phyloP scores from a whole-genome alignment of 2,113 vertebrate genomes.

The Eolophus roseicapilla region DNA sequence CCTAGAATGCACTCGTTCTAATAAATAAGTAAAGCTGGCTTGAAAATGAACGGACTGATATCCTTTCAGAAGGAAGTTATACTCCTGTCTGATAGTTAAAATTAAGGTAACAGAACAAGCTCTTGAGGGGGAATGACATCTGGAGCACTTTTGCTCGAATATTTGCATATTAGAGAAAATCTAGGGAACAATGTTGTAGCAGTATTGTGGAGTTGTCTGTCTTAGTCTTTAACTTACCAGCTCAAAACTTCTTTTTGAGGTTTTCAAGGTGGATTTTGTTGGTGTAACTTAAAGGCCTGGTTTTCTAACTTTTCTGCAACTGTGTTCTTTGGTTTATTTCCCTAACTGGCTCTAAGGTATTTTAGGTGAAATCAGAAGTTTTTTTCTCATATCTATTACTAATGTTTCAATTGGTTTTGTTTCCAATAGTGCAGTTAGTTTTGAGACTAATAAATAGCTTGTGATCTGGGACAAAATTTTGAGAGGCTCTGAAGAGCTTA shows the following conservation, averaged over 20 bases:
- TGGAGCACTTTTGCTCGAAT: background rate
- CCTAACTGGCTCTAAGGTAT: background rate
- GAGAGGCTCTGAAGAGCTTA: background rate
- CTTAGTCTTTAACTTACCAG: background rate
- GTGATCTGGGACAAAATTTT: background rate
- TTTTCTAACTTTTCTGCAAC: background rate
- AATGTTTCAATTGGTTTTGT: background rate
- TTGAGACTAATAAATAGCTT: background rate
- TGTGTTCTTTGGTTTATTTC: background rate
- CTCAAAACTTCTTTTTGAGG: background rate
- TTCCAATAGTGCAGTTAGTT: background rate
- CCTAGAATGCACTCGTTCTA: background rate
- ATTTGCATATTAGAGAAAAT: background rate
- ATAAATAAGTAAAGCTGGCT: background rate
- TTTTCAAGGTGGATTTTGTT: background rate
- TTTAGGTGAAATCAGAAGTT: background rate
- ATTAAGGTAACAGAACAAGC: background rate
- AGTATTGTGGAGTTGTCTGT: background rate
- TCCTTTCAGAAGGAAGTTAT: background rate
- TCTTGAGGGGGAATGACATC: background rate
- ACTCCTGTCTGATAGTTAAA: background rate
- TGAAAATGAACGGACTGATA: background rate
- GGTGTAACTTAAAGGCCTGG: background rate
- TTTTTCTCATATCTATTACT: background rate
- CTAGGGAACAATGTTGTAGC: fast-evolving